Conservation (phyloP, 2,888 invertebrate species). For the Thereva nobilitata region DNA sequence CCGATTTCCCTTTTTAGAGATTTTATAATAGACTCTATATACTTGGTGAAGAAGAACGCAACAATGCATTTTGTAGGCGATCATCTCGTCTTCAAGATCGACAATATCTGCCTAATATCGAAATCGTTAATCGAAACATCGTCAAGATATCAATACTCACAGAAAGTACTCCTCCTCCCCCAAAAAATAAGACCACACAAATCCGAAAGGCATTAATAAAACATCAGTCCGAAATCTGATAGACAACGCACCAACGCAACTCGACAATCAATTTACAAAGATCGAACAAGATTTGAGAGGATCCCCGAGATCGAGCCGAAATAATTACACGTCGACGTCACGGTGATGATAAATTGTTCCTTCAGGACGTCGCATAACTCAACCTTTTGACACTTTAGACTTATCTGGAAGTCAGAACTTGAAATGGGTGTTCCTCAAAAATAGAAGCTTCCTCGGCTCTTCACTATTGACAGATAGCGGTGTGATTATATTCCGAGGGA, state of each 20-base stretch:
- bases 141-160: too few relatives aligned
- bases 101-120: too few relatives aligned
- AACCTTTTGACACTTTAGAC: constrained; percentile 32
- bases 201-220: constrained; percentile 11
- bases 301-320: neutral
- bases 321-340: constrained; percentile 20
- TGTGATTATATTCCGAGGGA: neutral
- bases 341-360: constrained; percentile 31
- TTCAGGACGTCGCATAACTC: constrained; percentile 29
- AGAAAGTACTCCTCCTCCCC: too few relatives aligned
- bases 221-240: constrained; percentile 14
- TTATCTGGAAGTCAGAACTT: constrained; percentile 30
- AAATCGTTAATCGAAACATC: too few relatives aligned
- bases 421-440: constrained; percentile 27
- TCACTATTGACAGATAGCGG: neutral
- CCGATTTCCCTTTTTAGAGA: too few relatives aligned
- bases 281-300: constrained; percentile 9
- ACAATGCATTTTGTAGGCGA: too few relatives aligned
- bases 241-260: constrained; percentile 4
- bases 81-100: too few relatives aligned
- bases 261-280: constrained; percentile 27
- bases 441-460: constrained; percentile 5
- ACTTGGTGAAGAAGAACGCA: too few relatives aligned
- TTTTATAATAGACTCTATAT: too few relatives aligned
- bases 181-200: constrained; percentile 19